Conservation (phyloP, 2,888 invertebrate species). For the Pristionchus entomophagus region DNA sequence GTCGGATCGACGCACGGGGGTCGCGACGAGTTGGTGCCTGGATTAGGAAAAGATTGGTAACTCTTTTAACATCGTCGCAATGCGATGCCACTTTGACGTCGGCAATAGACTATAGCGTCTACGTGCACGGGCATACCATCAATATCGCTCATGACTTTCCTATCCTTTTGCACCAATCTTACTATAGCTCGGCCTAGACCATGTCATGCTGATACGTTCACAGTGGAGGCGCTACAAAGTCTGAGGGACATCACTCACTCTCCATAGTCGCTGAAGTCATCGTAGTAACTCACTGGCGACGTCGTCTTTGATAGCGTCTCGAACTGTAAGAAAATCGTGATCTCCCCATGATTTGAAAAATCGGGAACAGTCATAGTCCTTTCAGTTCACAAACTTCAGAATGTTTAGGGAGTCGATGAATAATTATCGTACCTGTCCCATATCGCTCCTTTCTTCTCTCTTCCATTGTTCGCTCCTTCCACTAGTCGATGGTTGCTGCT, state of each 20-base stretch:
- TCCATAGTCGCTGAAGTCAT: conserved; percentile 39
- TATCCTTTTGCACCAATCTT: too few species aligned
- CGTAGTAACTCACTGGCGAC: conserved; percentile 14
- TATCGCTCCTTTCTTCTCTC: too few species aligned
- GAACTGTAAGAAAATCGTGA: conserved; percentile 40
- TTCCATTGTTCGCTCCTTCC: not conserved
- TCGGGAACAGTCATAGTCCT: not conserved
- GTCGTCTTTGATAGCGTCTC: not conserved
- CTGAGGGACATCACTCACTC: not conserved
- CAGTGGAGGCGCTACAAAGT: not conserved
- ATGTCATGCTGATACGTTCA: too few species aligned
- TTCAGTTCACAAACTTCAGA: not conserved
- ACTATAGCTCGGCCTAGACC: too few species aligned
- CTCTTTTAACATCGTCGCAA: too few species aligned
- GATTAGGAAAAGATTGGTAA: too few species aligned
- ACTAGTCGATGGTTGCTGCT: not conserved
- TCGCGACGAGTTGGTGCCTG: conserved; percentile 1
- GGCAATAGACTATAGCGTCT: too few species aligned
- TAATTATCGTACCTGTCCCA: not conserved
- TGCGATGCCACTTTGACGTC: too few species aligned
- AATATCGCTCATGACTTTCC: too few species aligned
- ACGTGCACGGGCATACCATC: too few species aligned
- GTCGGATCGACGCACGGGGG: conserved; percentile 16
- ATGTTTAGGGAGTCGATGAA: not conserved
- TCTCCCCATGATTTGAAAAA: not conserved